Conservation (phyloP, 2,113 vertebrate genomes). For the Dicaeum eximium region DNA sequence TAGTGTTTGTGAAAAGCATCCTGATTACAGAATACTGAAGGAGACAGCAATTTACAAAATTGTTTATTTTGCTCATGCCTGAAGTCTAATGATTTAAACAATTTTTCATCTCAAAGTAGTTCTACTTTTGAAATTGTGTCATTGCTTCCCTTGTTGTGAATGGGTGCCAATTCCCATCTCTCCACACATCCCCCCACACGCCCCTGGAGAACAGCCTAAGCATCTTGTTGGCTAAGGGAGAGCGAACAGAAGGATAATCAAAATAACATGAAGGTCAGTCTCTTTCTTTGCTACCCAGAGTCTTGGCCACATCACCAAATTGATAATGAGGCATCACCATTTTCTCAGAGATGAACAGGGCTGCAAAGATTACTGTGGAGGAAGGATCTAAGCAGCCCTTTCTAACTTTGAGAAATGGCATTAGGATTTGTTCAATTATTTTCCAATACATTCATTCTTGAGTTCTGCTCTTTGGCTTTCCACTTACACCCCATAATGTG, state of each 20-base stretch:
- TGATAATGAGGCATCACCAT: not conserved
- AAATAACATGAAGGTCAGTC: not conserved
- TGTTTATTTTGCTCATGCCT: not conserved
- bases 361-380: not conserved
- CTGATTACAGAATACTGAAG: not conserved
- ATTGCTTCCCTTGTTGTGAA: not conserved
- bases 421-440: not conserved
- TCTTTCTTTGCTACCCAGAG: not conserved
- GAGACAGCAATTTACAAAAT: not conserved
- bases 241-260: not conserved
- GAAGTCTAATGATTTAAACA: not conserved
- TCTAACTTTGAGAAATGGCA: not conserved
- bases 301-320: not conserved
- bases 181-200: rapidly evolving
- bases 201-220: not conserved
- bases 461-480: not conserved
- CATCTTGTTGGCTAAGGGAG: not conserved
- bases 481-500: not conserved
- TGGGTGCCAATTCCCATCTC: not conserved
- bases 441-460: rapidly evolving
- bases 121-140: not conserved
- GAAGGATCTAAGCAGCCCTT: not conserved
- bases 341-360: not conserved
- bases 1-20: not conserved
- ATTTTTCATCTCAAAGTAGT: not conserved